Base-by-base conservation (phyloP, 2,888 invertebrate genomes). In the Plebejus argus region DNA sequence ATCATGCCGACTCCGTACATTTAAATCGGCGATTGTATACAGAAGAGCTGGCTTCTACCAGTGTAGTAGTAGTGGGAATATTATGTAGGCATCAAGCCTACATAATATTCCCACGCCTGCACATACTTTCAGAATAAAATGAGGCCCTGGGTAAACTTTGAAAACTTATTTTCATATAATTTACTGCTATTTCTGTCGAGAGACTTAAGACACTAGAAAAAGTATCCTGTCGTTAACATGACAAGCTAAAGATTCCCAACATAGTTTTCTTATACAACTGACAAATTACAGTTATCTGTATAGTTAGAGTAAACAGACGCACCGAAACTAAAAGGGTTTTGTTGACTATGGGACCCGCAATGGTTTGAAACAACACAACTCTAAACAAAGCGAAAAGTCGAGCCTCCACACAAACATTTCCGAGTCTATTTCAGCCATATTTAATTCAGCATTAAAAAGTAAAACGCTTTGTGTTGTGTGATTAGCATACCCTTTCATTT, bases 271-370 rank as follows among this genome's bases (percentile, higher is more conserved):
- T 66, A 66, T 66, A 66, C 66, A 18, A 33, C 15, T 66, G 1
- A 23, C 61, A 61, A 28, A 66, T n/a, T 20, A 12, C 20, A 66
- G 28, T 66, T 66, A 66, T 66, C 28, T 66, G 15, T 33, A 33
- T 18, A 28, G 15, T 83, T 76, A 75, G 66, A 74, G 77, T 72
- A 76, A 79, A 66, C 76, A 78, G 78, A 80, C 78, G 79, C 74
- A 72, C 23, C 45, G 77, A 79, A 78, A 77, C 77, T 66, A 66
- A 78, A 78, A 79, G 79, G 76, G 79, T 77, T 78, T 77, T 77
- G 77, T 66, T 66, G 33, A 66, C 66, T 6, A 66, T 66, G 66
- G 66, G 18, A 66, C 66, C 28, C 28, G 28, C 7, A 33, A 66
- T 66, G 66, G 66, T 18, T 66, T 33, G 66, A 66, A 66, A 66